A percentile compares a stretch with the other conserved stretches of the same genome.
phyloP scores from a whole-genome alignment of 2,888 invertebrate genomes.

The Brachypalpus laphriformis region DNA sequence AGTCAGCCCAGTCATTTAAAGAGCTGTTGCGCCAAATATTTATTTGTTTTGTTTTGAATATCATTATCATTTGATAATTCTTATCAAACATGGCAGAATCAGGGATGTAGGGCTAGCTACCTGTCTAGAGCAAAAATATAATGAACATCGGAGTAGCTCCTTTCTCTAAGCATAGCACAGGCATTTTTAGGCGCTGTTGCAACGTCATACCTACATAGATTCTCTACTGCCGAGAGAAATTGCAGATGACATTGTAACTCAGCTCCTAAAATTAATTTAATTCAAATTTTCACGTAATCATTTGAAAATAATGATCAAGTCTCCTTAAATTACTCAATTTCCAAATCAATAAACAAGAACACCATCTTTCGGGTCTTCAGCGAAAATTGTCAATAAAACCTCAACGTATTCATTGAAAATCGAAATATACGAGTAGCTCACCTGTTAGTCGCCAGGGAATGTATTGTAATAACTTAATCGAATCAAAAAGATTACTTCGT shows the following conservation, averaged over 20 bases:
- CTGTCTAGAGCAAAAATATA: no score
- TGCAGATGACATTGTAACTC: not conserved
- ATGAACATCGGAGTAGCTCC: no score
- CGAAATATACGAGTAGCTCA: constrained; percentile 59
- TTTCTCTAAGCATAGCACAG: no score
- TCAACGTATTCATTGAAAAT: not conserved
- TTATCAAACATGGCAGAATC: no score
- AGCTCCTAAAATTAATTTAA: not conserved
- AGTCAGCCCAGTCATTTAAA: no score
- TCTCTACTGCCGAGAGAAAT: no score
- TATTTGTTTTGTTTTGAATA: no score
- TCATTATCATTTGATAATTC: no score
- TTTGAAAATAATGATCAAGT: constrained; percentile 21
- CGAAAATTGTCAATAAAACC: not conserved
- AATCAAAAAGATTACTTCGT: constrained; percentile 34
- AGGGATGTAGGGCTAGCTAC: no score
- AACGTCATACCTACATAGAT: no score
- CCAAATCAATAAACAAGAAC: constrained; percentile 2
- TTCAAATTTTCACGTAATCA: not conserved
- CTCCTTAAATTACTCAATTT: constrained; percentile 23
- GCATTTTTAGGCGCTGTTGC: no score
- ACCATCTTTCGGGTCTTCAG: constrained; percentile 12
- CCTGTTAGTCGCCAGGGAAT: constrained; percentile 16
- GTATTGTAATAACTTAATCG: constrained; percentile 29
- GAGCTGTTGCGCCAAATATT: no score